phyloP scores from a whole-genome alignment of 2,113 vertebrate species.

The Chaetorhynchus papuensis region DNA sequence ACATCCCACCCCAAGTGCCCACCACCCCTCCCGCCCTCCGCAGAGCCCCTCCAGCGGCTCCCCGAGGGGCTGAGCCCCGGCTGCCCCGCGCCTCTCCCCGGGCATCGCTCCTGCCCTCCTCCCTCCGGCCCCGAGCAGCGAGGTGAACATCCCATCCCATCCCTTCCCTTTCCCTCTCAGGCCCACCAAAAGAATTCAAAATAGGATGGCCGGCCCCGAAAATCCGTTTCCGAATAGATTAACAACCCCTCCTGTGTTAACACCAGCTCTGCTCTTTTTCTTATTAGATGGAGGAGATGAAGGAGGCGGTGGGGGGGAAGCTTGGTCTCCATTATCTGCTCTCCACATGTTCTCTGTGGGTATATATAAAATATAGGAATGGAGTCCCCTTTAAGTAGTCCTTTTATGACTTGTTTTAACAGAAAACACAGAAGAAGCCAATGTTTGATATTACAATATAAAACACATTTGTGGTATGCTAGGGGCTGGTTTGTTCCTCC shows the following conservation, averaged over 20 bases:
- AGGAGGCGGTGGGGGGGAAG: constrained; percentile 4
- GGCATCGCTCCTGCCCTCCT: background rate
- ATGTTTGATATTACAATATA: constrained; percentile 63
- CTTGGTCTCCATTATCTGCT: constrained; percentile 64
- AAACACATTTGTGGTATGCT: constrained; percentile 65
- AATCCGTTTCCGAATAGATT: constrained; percentile 45
- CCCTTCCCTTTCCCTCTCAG: background rate
- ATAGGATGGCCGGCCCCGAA: background rate
- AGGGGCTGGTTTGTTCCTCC: constrained; percentile 39
- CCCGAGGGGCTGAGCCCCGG: background rate
- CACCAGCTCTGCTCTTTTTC: constrained; percentile 59
- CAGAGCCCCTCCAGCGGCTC: background rate
- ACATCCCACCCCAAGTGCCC: background rate
- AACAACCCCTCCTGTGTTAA: constrained; percentile 49
- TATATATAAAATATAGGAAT: constrained; percentile 61
- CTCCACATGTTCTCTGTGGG: constrained; percentile 70
- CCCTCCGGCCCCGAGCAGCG: background rate
- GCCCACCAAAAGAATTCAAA: background rate
- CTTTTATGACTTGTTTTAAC: constrained; percentile 69
- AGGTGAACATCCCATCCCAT: background rate
- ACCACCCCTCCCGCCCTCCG: background rate
- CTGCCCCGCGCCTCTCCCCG: background rate
- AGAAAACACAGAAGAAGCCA: constrained; percentile 49
- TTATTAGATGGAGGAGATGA: constrained; percentile 62
- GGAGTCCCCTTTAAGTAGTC: constrained; percentile 46